Evolutionary conservation across 92 coral and sea anemone genomes (phyloP).

Genomic region (Bergia sp.): DNA sequence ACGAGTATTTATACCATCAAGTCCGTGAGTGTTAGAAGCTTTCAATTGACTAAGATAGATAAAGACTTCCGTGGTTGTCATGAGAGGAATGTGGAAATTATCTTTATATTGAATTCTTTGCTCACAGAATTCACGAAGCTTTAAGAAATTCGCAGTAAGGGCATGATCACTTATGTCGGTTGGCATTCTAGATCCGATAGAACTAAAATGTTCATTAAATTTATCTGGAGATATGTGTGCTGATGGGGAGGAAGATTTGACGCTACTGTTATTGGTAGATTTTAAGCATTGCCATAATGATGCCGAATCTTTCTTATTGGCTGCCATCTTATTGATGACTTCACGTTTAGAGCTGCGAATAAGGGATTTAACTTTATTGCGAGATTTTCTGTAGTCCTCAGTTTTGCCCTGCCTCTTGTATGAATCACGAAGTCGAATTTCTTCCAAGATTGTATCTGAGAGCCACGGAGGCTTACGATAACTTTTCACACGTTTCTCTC

Average conservation of each 20-base stretch:
- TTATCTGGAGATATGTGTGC: conserved; percentile 9
- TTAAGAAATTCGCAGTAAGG: conserved; percentile 4
- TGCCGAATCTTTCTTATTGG: not conserved
- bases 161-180: conserved; percentile 1
- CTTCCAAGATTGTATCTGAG: not conserved
- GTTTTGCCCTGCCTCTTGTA: not conserved
- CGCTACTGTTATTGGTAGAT: not conserved
- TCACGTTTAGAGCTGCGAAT: not conserved
- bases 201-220: conserved; percentile 22
- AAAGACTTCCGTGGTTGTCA: conserved; percentile 9
- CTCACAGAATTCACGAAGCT: conserved; percentile 11
- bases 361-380: not conserved
- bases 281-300: not conserved
- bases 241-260: not conserved
- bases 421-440: not conserved
- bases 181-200: not conserved
- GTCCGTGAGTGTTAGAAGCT: not conserved
- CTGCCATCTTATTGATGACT: not conserved
- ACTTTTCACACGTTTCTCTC: conserved; percentile 5
- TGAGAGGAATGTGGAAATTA: conserved; percentile 19
- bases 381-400: not conserved
- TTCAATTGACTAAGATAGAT: not conserved
- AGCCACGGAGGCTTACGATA: not conserved
- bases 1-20: not conserved
- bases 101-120: conserved; percentile 19